Base-by-base conservation (phyloP, 2,113 vertebrate species). In the Tragulus kanchil region DNA sequence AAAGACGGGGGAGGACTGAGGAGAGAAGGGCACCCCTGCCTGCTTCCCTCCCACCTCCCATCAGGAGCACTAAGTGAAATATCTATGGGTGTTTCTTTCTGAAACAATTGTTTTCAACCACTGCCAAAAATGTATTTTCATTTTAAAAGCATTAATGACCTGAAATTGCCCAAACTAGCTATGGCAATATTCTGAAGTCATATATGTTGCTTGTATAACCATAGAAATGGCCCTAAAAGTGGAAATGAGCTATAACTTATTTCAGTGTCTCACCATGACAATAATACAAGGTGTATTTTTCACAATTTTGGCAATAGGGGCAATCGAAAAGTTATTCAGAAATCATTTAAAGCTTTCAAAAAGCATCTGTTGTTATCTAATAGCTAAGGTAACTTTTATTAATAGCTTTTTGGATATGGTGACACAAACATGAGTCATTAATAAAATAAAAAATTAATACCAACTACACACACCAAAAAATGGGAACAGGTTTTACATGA, bases 121-220 rank as follows among this genome's bases (percentile, higher is more conserved):
- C 78, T 81, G 90, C 77, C 88, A 12, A 93, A 95, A 93, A 95
- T 97, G 92, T 84, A 88, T 79, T 98, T 98, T 92, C 92, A 88
- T 92, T 98, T 98, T 97, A 97, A 98, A 95, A 65, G 89, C 96
- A 97, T 96, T 98, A 97, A 97, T 97, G 96, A 88, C 92, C 89
- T 98, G 36, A 69, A 98, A 97, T 97, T 98, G 98, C 95, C 98
- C 98, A 97, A 97, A 97, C 98, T 98, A 98, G 98, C 98, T 97
- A 98, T 98, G 97, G 98, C 97, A 98, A 98, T 98, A 90, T 28
- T 97, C 97, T 95, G 89, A 98, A 98, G 96, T 98, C 98, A 97
- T 97, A 78, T 88, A 92, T 97, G 89, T 97, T 97, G 82, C 97
- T 98, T 96, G 85, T 86, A 98, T 98, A 98, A 97, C 97, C 96